Base-by-base conservation (phyloP, 2,797 vertebrate genomes). In the Sphenopsis melanotis region DNA sequence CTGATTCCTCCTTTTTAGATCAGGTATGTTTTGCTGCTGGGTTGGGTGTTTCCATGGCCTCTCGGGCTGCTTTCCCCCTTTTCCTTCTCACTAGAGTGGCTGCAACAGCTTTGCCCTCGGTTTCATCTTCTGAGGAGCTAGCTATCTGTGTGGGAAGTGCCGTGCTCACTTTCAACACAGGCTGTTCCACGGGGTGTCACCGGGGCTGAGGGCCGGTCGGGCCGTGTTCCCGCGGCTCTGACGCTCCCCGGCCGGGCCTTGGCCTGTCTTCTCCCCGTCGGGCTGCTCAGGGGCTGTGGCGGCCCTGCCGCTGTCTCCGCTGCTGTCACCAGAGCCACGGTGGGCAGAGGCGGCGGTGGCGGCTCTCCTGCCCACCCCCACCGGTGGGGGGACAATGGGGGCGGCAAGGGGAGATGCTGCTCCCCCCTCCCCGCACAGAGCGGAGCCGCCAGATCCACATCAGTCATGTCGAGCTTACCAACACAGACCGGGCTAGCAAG, bases 161-260 rank as follows among this genome's bases (percentile, higher is more conserved):
- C 5, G 7, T 2, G 16, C 39, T 15, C 10, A 2, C 37, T 10
- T 42, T 7, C 2, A 19, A 2, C 2, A 4, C 29, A 6, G 17
- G 8, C 34, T 7, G 42, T 19, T 30, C 3, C 4, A 21, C 14
- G 3, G 27, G 37, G 9, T 2, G 27, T 7, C 14, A 2, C 7
- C 10, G 9, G 7, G 12, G 27, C 55, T 5, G 3, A 12, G 34
- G 5, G 12, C 15, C 22, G 3, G 22, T 22, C 30, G 11, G 15
- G 41, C 4, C 6, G 2, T 1, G 15, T n/a, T 12, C 11, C 20
- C 26, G 11, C 3, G 3, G 26, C n/a, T 16, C 41, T 2, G 52
- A 19, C 15, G n/a, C 19, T 29, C 3, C 24, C 6, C 26, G 26
- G 26, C 53, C 20, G 19, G 52, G 19, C 65, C 46, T 49, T 16